Evolutionary conservation across 2,888 invertebrate genomes (phyloP).

Genomic region (Apamea anceps): DNA sequence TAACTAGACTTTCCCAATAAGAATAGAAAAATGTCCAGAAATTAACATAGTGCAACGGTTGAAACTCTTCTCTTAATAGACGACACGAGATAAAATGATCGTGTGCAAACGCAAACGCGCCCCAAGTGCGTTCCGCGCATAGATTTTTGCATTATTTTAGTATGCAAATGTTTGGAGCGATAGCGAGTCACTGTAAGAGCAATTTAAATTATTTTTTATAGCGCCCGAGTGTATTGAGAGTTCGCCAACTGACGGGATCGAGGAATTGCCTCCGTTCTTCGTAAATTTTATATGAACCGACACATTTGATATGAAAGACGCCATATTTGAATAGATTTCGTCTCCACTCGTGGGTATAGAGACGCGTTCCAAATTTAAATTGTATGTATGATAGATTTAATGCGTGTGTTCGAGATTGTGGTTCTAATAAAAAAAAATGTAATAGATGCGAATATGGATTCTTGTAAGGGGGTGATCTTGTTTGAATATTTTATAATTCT

Average conservation of each 20-base stretch:
- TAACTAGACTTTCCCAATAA: not conserved
- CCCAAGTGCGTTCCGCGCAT: constrained; percentile 84
- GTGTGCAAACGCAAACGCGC: constrained; percentile 76
- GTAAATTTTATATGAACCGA: constrained; percentile 85
- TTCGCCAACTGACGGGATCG: constrained; percentile 79
- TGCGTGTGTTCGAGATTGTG: constrained; percentile 51
- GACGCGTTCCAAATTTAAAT: constrained; percentile 69
- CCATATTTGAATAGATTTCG: constrained; percentile 71
- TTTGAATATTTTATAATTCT: constrained; percentile 57
- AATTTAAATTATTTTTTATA: constrained; percentile 91
- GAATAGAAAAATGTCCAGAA: not conserved
- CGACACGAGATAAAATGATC: constrained; percentile 52
- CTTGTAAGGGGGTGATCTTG: constrained; percentile 37
- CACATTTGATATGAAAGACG: constrained; percentile 73
- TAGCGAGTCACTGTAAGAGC: constrained; percentile 89
- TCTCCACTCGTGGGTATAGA: constrained; percentile 63
- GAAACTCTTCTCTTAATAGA: constrained; percentile 16
- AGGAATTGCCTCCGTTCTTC: constrained; percentile 81
- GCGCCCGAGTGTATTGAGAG: constrained; percentile 89
- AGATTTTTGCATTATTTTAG: constrained; percentile 90
- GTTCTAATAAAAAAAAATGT: constrained; percentile 42
- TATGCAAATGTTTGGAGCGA: constrained; percentile 89
- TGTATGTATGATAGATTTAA: constrained; percentile 63
- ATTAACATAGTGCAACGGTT: not conserved
- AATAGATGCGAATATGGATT: constrained; percentile 34